Evolutionary conservation across 2,797 vertebrate genomes (phyloP).

Genomic region (Acrocephalus scirpaceus): DNA sequence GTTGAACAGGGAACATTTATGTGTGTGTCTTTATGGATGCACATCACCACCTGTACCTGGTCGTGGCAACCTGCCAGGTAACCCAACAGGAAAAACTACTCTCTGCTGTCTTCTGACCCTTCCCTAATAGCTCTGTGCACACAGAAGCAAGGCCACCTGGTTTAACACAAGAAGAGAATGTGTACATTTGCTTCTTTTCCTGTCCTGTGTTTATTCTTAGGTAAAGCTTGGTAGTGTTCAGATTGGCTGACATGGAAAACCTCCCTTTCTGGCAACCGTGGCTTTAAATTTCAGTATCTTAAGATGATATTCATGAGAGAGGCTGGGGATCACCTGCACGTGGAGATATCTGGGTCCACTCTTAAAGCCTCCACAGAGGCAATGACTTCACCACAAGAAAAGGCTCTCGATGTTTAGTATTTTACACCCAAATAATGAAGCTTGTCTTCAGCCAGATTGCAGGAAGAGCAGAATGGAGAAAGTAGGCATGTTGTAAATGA

Average conservation of each 20-base stretch:
- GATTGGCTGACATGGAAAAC: background rate
- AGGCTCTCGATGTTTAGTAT: background rate
- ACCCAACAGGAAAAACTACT: background rate
- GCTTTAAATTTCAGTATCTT: background rate
- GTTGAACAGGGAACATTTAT: background rate
- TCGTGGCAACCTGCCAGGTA: fast-evolving
- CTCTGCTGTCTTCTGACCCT: background rate
- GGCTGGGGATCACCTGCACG: background rate
- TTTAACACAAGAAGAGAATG: background rate
- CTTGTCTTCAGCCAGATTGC: background rate
- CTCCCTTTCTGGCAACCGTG: fast-evolving
- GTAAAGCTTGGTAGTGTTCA: background rate
- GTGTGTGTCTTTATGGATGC: background rate
- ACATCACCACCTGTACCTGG: fast-evolving
- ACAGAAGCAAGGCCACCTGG: background rate
- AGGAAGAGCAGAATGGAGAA: background rate
- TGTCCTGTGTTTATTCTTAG: background rate
- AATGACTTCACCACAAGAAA: background rate
- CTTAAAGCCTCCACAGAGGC: background rate
- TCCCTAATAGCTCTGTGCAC: background rate
- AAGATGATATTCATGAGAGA: background rate
- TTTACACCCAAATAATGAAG: background rate
- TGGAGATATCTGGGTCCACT: background rate
- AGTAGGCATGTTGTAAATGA: background rate
- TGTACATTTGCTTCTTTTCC: background rate